These are phyloP conservation scores for Tetraneura akinire DNA, from an alignment of 1,140 invertebrate species.

Conservation along the genomic window DNA sequence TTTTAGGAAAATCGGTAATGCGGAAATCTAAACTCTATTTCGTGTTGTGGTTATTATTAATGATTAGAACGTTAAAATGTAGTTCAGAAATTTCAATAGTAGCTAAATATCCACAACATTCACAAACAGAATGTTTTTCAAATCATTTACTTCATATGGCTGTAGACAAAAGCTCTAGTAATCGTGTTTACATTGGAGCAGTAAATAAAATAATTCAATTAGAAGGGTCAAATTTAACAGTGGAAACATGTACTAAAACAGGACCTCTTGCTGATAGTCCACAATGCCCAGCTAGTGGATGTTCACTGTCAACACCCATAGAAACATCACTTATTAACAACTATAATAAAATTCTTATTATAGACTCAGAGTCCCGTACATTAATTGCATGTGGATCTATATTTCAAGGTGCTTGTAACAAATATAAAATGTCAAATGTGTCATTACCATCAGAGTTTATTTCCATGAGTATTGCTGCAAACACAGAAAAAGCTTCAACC, in stretches of 20 bases:
- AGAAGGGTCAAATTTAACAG: conserved; percentile 59
- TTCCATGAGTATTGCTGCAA: conserved; percentile 81
- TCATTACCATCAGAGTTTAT: conserved; percentile 74
- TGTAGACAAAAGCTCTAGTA: conserved; percentile 61
- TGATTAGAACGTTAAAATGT: conserved; percentile 41
- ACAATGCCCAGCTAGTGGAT: conserved; percentile 83
- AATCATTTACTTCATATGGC: conserved; percentile 60
- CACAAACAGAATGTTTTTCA: conserved; percentile 41
- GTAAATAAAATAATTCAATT: conserved; percentile 66
- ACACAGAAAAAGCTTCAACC: conserved; percentile 87
- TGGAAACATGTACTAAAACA: conserved; percentile 61
- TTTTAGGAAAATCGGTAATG: conserved; percentile 40
- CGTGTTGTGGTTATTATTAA: conserved; percentile 32
- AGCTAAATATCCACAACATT: conserved; percentile 33
- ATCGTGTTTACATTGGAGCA: conserved; percentile 65
- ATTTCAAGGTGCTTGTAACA: conserved; percentile 83
- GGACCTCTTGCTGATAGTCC: conserved; percentile 81
- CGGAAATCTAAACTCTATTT: conserved; percentile 28
- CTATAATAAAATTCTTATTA: conserved; percentile 88
- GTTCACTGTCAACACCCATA: conserved; percentile 66
- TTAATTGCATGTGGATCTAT: conserved; percentile 88
- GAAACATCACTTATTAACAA: conserved; percentile 75
- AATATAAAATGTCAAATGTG: conserved; percentile 82
- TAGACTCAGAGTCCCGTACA: conserved; percentile 77
- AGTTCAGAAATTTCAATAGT: conserved; percentile 37